These are phyloP conservation scores for Drosophila rubida DNA, from an alignment of 2,888 invertebrate species.

Conservation along the genomic window DNA sequence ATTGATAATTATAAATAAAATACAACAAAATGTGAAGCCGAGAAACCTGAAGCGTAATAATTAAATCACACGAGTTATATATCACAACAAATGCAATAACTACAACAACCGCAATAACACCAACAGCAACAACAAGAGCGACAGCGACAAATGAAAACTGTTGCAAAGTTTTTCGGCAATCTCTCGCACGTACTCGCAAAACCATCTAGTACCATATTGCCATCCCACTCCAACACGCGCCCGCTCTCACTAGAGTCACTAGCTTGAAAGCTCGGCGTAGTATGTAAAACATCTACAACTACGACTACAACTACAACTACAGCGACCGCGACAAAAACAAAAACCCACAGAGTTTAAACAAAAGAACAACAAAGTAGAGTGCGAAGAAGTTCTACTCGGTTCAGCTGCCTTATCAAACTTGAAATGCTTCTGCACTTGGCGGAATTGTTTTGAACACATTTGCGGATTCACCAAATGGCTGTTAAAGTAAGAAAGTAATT, in stretches of 20 bases:
- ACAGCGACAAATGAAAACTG: constrained; percentile 9
- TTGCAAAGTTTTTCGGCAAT: constrained; percentile 33
- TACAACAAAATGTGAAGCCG: constrained; percentile 1
- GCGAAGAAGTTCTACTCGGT: constrained; percentile 37
- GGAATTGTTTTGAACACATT: constrained; percentile 53
- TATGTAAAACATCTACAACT: constrained; percentile 27
- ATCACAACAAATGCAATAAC: constrained; percentile 1
- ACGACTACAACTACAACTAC: constrained; percentile 1
- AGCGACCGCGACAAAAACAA: constrained; percentile 1
- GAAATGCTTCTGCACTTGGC: constrained; percentile 57
- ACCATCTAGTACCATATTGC: constrained; percentile 38
- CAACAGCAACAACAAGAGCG: background rate
- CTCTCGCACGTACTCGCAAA: constrained; percentile 16
- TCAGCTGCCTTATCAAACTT: constrained; percentile 9
- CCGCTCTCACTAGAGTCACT: constrained; percentile 22
- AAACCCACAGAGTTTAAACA: constrained; percentile 4
- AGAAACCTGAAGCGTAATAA: constrained; percentile 17
- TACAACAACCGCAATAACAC: background rate
- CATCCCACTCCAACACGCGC: constrained; percentile 53
- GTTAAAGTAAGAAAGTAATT: constrained; percentile 61
- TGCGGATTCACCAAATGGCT: constrained; percentile 75
- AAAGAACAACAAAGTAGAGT: constrained; percentile 10
- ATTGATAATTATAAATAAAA: constrained; percentile 20
- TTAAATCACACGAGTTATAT: constrained; percentile 14
- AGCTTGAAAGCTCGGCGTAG: constrained; percentile 62